A percentile compares a stretch with the other conserved stretches of the same genome.
Conservation (phyloP, 1,140 invertebrate genomes). For the Zeugodacus cucurbitae region DNA sequence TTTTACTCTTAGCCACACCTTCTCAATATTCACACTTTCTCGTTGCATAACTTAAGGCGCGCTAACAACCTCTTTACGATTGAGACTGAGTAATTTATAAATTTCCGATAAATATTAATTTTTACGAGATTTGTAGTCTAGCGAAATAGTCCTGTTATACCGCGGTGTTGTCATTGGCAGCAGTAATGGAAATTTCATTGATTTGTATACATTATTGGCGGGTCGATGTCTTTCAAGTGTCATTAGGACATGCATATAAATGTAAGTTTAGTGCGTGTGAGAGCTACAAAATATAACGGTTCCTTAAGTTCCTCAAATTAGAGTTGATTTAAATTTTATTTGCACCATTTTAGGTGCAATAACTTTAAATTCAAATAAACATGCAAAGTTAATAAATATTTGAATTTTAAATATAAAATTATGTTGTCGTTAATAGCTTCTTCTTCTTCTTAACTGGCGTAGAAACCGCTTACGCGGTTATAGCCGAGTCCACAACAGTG, state of each 20-base stretch:
- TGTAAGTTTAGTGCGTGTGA: neutral
- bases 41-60: neutral
- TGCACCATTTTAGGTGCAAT: neutral
- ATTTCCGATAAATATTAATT: constrained; percentile 21
- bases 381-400: neutral
- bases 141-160: neutral
- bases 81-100: neutral
- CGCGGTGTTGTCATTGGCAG: neutral
- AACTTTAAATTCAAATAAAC: neutral
- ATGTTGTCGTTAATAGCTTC: too few species aligned
- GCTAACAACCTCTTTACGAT: neutral
- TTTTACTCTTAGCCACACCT: too few species aligned
- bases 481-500: too few species aligned
- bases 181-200: neutral
- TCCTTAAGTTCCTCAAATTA: neutral
- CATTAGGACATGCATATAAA: neutral
- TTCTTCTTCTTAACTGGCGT: too few species aligned
- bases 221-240: neutral
- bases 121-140: neutral
- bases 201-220: neutral
- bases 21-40: neutral
- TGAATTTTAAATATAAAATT: neutral
- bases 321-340: neutral
- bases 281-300: neutral
- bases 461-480: too few species aligned